Evolutionary conservation across 2,888 invertebrate species (phyloP).

Genomic region (Dorcus parallelipipedus): DNA sequence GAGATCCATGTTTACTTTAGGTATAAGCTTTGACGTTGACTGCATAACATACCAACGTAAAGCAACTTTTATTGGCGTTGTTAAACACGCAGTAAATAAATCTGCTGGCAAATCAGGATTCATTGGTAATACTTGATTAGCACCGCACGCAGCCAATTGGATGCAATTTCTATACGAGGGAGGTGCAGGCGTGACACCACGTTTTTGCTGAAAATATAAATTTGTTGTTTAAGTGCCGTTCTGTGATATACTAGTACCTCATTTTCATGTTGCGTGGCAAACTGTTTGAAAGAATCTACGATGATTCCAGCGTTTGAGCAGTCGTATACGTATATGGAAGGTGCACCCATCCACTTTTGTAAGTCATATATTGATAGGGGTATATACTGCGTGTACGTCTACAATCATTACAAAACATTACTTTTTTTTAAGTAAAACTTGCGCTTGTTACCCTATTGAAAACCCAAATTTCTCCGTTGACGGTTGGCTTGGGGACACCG

Average conservation of each 20-base stretch:
- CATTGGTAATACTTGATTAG: conserved; percentile 93
- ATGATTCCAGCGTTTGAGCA: conserved; percentile 98
- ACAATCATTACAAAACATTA: conserved; percentile 25
- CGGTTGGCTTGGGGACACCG: conserved; percentile 96
- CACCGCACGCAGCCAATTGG: conserved; percentile 92
- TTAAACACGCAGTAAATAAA: conserved; percentile 96
- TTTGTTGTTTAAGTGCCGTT: neutral
- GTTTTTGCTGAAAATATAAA: conserved; percentile 10
- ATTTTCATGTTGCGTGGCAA: conserved; percentile 86
- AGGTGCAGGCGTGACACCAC: conserved; percentile 35
- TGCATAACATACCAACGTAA: conserved; percentile 92
- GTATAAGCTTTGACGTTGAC: conserved; percentile 75
- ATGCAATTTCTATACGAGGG: conserved; percentile 86
- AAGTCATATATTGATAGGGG: conserved; percentile 97
- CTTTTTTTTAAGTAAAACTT: neutral
- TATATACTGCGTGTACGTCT: conserved; percentile 98
- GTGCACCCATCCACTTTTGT: conserved; percentile 99
- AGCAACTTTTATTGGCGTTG: conserved; percentile 96
- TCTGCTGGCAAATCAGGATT: conserved; percentile 96
- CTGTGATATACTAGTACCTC: conserved; percentile 48
- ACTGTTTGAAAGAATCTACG: conserved; percentile 83
- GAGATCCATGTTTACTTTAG: conserved; percentile 76
- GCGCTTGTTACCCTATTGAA: conserved; percentile 71
- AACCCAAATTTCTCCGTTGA: conserved; percentile 99
- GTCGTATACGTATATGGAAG: conserved; percentile 98